Percentiles rank a stretch among this genome's conserved stretches.
phyloP scores from a whole-genome alignment of 1,140 invertebrate genomes.

The Penaeus chinensis region DNA sequence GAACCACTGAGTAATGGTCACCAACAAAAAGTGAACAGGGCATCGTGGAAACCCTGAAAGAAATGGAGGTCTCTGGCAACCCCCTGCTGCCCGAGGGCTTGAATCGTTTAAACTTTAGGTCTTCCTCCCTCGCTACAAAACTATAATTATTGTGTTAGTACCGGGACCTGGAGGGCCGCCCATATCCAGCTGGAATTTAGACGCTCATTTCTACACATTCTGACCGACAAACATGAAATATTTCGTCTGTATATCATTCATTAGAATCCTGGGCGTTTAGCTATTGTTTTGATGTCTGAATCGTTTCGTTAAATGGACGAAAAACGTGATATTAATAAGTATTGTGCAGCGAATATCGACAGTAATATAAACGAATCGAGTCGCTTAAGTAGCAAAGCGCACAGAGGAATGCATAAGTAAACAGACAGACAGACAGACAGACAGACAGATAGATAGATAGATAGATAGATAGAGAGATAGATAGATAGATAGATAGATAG shows the following conservation, averaged over 20 bases:
- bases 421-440: background rate
- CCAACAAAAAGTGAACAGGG: no score
- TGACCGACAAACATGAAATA: slow-evolving; percentile 57
- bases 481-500: background rate
- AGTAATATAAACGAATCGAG: background rate
- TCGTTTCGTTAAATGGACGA: background rate
- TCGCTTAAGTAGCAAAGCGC: no score
- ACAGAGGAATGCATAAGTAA: no score
- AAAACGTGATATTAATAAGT: background rate
- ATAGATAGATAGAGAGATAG: background rate
- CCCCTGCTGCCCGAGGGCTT: slow-evolving; percentile 29
- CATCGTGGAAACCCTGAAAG: no score
- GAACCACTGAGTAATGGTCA: no score
- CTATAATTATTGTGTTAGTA: slow-evolving; percentile 62
- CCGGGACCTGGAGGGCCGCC: slow-evolving; percentile 55
- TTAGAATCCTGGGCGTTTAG: background rate
- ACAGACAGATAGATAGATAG: background rate
- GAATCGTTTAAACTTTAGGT: slow-evolving; percentile 57
- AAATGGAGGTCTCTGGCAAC: slow-evolving; percentile 21
- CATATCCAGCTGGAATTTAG: slow-evolving; percentile 59
- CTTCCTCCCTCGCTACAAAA: slow-evolving; percentile 57
- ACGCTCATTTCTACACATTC: slow-evolving; percentile 59
- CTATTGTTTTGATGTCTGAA: background rate
- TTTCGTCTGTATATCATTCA: slow-evolving; percentile 42
- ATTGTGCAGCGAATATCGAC: background rate